Conservation (phyloP, 2,888 invertebrate genomes). For the Steromphala cineraria region DNA sequence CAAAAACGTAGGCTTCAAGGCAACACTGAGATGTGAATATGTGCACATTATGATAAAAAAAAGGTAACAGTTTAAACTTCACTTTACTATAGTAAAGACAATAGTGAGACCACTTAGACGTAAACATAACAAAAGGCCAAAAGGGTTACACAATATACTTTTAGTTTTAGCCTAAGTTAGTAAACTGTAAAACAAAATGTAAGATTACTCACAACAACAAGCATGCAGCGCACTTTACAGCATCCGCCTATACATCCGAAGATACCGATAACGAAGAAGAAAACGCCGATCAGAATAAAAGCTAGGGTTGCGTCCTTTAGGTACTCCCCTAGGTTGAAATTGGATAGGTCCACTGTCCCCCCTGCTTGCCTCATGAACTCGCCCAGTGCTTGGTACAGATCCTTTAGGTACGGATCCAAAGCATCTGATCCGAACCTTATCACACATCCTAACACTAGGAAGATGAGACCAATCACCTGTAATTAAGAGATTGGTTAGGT, state of each 20-base stretch:
- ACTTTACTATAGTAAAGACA: too few relatives aligned
- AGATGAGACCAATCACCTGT: slow-evolving; percentile 30
- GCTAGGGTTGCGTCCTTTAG: slow-evolving; percentile 54
- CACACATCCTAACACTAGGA: slow-evolving; percentile 33
- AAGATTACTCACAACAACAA: slow-evolving; percentile 52
- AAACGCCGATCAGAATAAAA: slow-evolving; percentile 64
- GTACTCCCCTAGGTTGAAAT: slow-evolving; percentile 55
- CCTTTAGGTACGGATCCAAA: slow-evolving; percentile 33
- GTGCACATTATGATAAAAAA: too few relatives aligned
- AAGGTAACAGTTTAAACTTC: too few relatives aligned
- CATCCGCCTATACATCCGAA: slow-evolving; percentile 65
- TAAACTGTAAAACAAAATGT: too few relatives aligned
- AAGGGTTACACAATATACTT: too few relatives aligned
- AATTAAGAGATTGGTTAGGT: not conserved
- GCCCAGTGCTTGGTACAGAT: slow-evolving; percentile 30
- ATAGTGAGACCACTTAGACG: too few relatives aligned
- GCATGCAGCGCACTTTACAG: slow-evolving; percentile 56
- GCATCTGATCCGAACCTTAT: slow-evolving; percentile 33
- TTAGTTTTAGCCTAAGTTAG: too few relatives aligned
- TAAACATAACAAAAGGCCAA: too few relatives aligned
- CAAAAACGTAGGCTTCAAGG: too few relatives aligned
- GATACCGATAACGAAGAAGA: slow-evolving; percentile 60
- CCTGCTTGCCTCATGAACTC: slow-evolving; percentile 31
- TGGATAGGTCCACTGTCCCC: slow-evolving; percentile 30
- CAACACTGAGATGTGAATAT: too few relatives aligned